A percentile compares a stretch with the other conserved stretches of the same genome.
Evolutionary conservation across 2,888 invertebrate species (phyloP).

Genomic region (Eretmocerus hayati): DNA sequence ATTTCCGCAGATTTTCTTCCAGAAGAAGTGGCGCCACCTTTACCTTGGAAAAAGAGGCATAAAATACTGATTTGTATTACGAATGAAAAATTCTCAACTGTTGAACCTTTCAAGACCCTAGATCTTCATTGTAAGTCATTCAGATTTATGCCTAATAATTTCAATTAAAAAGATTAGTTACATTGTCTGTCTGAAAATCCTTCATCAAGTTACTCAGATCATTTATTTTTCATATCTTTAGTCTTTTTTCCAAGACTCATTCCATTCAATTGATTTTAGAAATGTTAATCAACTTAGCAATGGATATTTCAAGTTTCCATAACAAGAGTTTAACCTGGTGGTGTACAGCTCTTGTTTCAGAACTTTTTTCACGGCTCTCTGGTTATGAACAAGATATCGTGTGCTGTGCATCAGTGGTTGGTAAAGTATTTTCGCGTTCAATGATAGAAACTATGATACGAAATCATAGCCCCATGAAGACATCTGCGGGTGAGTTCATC

Average conservation of each 20-base stretch:
- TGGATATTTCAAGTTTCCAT: no score
- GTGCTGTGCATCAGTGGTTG: conserved; percentile 56
- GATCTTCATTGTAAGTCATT: conserved; percentile 10
- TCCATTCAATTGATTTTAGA: no score
- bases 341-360: conserved; percentile 32
- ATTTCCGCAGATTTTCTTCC: conserved; percentile 26
- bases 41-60: conserved; percentile 24
- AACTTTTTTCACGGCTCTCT: conserved; percentile 44
- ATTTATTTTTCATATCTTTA: no score
- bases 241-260: no score
- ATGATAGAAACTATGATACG: conserved; percentile 53
- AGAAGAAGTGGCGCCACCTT: conserved; percentile 26
- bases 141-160: no score
- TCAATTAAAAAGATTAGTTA: no score
- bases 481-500: conserved; percentile 23
- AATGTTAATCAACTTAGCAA: no score
- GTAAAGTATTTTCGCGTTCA: conserved; percentile 51
- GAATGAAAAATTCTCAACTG: conserved; percentile 13
- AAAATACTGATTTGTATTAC: conserved; percentile 20
- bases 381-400: conserved; percentile 56
- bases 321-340: no score
- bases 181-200: no score
- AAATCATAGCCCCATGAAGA: conserved; percentile 47
- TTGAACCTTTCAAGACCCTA: background rate
- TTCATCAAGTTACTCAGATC: no score